Evolutionary conservation across 2,797 vertebrate species (phyloP).

Genomic region (Phaenicophaeus curvirostris): DNA sequence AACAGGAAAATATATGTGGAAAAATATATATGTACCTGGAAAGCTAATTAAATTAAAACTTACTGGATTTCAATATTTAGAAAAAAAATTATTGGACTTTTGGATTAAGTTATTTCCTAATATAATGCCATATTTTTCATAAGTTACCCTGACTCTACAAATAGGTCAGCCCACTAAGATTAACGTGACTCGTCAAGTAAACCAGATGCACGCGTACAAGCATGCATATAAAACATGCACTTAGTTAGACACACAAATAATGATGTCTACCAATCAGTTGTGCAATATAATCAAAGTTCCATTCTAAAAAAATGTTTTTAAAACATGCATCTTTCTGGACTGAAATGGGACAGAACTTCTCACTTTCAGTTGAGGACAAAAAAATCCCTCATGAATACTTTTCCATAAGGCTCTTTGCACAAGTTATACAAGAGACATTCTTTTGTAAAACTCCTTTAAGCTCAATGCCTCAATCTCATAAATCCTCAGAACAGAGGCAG

Average conservation of each 20-base stretch:
- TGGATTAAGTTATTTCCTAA: not conserved
- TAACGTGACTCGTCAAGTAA: not conserved
- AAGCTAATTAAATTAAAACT: not conserved
- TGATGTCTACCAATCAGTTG: constrained; percentile 65
- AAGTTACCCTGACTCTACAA: not conserved
- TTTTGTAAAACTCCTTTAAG: constrained; percentile 41
- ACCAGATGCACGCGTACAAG: not conserved
- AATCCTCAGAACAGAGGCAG: constrained; percentile 62
- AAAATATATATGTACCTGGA: not conserved
- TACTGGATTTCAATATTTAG: not conserved
- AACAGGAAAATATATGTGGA: not conserved
- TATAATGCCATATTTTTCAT: not conserved
- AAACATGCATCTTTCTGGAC: not conserved
- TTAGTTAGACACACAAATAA: constrained; percentile 35
- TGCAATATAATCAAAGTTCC: not conserved
- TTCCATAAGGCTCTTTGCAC: constrained; percentile 40
- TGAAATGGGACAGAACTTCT: not conserved
- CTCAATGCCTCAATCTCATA: constrained; percentile 41
- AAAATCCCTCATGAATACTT: not conserved
- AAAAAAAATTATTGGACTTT: not conserved
- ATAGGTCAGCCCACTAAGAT: not conserved
- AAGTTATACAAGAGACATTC: constrained; percentile 34
- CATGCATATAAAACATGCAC: constrained; percentile 10
- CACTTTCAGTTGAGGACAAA: not conserved
- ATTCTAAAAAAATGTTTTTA: not conserved